Percentiles rank a stretch among this genome's conserved stretches.
phyloP scores from a whole-genome alignment of 2,113 vertebrate genomes.

The Cyanoramphus novaezelandiae region DNA sequence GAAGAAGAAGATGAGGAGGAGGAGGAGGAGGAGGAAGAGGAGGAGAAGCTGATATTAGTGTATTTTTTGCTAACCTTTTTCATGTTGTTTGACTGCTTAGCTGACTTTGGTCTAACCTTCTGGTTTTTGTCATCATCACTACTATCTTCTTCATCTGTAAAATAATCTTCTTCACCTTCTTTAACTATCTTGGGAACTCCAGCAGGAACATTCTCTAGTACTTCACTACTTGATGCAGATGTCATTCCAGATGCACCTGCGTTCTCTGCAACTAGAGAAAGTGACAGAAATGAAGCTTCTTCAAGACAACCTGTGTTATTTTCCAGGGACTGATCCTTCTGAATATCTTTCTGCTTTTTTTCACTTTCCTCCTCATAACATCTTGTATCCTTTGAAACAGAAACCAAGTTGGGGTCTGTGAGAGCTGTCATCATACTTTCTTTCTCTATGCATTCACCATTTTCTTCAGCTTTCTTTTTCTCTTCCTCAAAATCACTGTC shows the following conservation, averaged over 20 bases:
- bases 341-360: conserved; percentile 10
- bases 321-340: neutral
- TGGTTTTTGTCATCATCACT: conserved; percentile 74
- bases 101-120: conserved; percentile 60
- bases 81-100: conserved; percentile 63
- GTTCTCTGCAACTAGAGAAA: conserved; percentile 14
- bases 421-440: neutral
- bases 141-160: conserved; percentile 79
- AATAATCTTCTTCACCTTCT: conserved; percentile 75
- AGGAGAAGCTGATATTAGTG: conserved; percentile 62
- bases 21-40: conserved; percentile 72
- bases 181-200: conserved; percentile 70
- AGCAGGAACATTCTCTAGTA: conserved; percentile 32
- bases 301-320: neutral
- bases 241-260: conserved; percentile 49
- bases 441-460: neutral
- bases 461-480: conserved; percentile 60
- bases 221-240: conserved; percentile 21
- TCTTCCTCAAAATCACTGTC: conserved; percentile 87
- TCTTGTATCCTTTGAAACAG: neutral
- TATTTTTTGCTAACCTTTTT: conserved; percentile 77
- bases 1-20: conserved; percentile 61
- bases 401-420: conserved; percentile 1
- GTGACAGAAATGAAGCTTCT: neutral
- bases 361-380: conserved; percentile 39